Evolutionary conservation across 2,888 invertebrate genomes (phyloP).

Genomic region (Zele albiditarsus): DNA sequence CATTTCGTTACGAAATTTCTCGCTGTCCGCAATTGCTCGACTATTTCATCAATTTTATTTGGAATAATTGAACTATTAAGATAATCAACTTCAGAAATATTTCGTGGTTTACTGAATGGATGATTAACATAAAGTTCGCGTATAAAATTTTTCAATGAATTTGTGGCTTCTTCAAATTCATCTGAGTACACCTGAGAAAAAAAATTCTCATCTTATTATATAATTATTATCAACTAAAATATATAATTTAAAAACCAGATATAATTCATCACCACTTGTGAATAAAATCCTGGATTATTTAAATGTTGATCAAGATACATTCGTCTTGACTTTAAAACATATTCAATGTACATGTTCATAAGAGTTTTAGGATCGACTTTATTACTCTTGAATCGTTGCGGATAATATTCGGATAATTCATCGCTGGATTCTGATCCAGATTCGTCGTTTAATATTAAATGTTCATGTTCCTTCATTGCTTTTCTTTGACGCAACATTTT

Average conservation of each 20-base stretch:
- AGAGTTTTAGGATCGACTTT: conserved; percentile 49
- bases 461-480: conserved; percentile 36
- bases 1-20: conserved; percentile 24
- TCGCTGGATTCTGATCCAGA: conserved; percentile 56
- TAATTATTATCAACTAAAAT: too few relatives aligned
- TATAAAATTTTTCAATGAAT: conserved; percentile 53
- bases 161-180: conserved; percentile 53
- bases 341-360: conserved; percentile 57
- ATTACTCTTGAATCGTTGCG: conserved; percentile 37
- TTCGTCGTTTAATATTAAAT: neutral
- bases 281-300: conserved; percentile 67
- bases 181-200: conserved; percentile 58
- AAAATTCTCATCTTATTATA: too few relatives aligned
- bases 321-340: conserved; percentile 60
- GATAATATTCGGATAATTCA: conserved; percentile 45
- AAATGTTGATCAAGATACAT: conserved; percentile 63
- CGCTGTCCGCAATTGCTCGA: conserved; percentile 52
- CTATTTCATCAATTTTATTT: conserved; percentile 47
- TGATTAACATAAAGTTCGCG: conserved; percentile 49
- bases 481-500: conserved; percentile 51
- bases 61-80: conserved; percentile 51
- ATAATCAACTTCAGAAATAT: conserved; percentile 53
- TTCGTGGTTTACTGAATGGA: conserved; percentile 47
- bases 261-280: conserved; percentile 58
- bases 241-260: too few relatives aligned